Evolutionary conservation across 1,140 invertebrate species (phyloP).

Genomic region (Copidosoma floridanum): DNA sequence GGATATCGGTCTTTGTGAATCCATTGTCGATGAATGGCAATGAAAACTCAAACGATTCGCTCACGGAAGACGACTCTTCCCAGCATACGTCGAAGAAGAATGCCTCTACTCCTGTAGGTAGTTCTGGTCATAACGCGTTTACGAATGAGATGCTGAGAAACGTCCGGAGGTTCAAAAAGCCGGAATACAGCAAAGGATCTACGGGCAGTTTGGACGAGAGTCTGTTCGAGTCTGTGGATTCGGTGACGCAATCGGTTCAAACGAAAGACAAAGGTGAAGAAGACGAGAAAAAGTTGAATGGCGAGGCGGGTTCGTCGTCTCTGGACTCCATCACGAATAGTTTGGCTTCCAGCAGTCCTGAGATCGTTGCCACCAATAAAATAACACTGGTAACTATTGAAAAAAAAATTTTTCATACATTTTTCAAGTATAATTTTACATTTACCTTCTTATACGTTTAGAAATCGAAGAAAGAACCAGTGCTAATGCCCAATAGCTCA

Average conservation of each 20-base stretch:
- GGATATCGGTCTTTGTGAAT: slow-evolving; percentile 61
- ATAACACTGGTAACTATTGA: slow-evolving; percentile 13
- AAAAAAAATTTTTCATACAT: slow-evolving; percentile 11
- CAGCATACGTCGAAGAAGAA: slow-evolving; percentile 34
- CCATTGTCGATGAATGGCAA: slow-evolving; percentile 53
- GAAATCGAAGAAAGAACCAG: slow-evolving; percentile 41
- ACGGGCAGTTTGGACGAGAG: slow-evolving; percentile 50
- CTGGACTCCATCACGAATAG: slow-evolving; percentile 52
- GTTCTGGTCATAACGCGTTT: neutral
- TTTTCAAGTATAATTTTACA: no score
- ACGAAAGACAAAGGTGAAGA: slow-evolving; percentile 33
- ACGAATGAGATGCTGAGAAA: slow-evolving; percentile 46
- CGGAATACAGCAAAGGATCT: slow-evolving; percentile 45
- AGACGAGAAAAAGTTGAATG: slow-evolving; percentile 43
- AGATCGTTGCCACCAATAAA: slow-evolving; percentile 35
- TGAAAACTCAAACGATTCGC: slow-evolving; percentile 46
- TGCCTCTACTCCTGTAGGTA: slow-evolving; percentile 24
- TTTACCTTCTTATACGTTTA: no score
- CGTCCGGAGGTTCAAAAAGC: slow-evolving; percentile 51
- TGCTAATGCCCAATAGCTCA: slow-evolving; percentile 41
- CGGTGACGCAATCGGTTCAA: slow-evolving; percentile 28
- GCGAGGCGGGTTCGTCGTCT: slow-evolving; percentile 47
- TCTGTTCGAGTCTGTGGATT: slow-evolving; percentile 45
- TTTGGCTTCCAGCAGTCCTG: slow-evolving; percentile 50
- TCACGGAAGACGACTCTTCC: slow-evolving; percentile 43